Conservation (phyloP, 2,888 invertebrate species). For the Xylocampa areola region DNA sequence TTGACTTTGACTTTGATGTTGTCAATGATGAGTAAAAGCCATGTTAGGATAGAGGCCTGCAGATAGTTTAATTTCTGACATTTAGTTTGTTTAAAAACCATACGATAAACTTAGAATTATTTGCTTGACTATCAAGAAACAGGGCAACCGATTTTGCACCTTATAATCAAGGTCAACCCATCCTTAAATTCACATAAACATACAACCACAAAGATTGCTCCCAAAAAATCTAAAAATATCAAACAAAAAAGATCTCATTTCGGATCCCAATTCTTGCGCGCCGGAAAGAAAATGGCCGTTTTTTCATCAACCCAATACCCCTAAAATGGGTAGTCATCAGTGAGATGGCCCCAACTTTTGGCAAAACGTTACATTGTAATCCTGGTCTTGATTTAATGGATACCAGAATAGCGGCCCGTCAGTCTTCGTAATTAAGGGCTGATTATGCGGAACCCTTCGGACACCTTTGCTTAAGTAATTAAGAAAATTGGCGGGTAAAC, state of each 20-base stretch:
- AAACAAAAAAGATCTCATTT: slow-evolving; percentile 27
- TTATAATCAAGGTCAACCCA: too few relatives aligned
- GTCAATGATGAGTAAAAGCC: too few relatives aligned
- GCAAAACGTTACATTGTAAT: slow-evolving; percentile 41
- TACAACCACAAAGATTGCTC: slow-evolving; percentile 21
- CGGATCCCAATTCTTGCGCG: slow-evolving; percentile 10
- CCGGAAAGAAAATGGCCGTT: slow-evolving; percentile 36
- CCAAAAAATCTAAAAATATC: slow-evolving; percentile 29
- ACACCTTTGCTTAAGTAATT: slow-evolving; percentile 53
- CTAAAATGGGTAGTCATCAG: slow-evolving; percentile 46
- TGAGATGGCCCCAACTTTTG: slow-evolving; percentile 36
- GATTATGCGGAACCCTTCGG: slow-evolving; percentile 50
- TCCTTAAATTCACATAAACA: neutral
- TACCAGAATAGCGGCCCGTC: slow-evolving; percentile 43
- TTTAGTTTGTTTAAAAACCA: too few relatives aligned
- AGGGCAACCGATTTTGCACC: too few relatives aligned
- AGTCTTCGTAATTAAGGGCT: slow-evolving; percentile 53
- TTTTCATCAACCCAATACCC: slow-evolving; percentile 46
- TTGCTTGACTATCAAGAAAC: too few relatives aligned
- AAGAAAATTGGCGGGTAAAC: slow-evolving; percentile 53
- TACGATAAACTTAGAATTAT: too few relatives aligned
- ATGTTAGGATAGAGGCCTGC: too few relatives aligned
- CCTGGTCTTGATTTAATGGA: slow-evolving; percentile 56
- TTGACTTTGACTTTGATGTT: too few relatives aligned
- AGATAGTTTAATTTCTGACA: too few relatives aligned